These are phyloP conservation scores for Semnornis frantzii DNA, from an alignment of 2,113 vertebrate genomes.

Conservation along the genomic window DNA sequence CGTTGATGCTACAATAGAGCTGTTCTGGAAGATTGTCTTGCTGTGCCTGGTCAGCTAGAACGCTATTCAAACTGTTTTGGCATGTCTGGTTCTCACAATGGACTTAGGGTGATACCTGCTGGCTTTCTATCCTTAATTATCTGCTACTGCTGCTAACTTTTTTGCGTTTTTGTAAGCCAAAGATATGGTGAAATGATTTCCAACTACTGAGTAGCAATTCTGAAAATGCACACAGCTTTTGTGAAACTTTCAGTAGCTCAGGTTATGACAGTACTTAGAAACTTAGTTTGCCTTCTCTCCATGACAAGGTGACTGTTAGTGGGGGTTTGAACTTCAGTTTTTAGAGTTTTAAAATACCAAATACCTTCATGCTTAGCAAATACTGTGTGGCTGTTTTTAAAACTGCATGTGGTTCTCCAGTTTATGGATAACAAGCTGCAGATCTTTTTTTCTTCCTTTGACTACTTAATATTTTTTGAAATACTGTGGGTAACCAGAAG, in stretches of 20 bases:
- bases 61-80: not conserved
- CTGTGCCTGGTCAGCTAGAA: not conserved
- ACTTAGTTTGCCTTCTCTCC: not conserved
- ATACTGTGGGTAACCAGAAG: not conserved
- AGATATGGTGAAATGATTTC: not conserved
- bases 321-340: not conserved
- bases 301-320: not conserved
- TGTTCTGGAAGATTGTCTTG: not conserved
- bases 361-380: not conserved
- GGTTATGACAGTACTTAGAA: not conserved
- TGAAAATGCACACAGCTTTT: fast-evolving
- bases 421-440: not conserved
- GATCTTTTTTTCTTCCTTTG: not conserved
- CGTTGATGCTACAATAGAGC: not conserved
- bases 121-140: not conserved
- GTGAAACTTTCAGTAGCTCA: not conserved
- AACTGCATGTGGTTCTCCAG: not conserved
- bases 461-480: not conserved
- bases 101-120: not conserved
- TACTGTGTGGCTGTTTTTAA: not conserved
- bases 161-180: not conserved
- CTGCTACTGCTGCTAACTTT: not conserved
- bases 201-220: not conserved
- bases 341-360: not conserved
- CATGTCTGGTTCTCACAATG: not conserved